Percentiles rank a stretch among this genome's conserved stretches.
These are phyloP conservation scores for Tauraco hartlaubi DNA, from an alignment of 2,797 vertebrate species.

Conservation along the genomic window DNA sequence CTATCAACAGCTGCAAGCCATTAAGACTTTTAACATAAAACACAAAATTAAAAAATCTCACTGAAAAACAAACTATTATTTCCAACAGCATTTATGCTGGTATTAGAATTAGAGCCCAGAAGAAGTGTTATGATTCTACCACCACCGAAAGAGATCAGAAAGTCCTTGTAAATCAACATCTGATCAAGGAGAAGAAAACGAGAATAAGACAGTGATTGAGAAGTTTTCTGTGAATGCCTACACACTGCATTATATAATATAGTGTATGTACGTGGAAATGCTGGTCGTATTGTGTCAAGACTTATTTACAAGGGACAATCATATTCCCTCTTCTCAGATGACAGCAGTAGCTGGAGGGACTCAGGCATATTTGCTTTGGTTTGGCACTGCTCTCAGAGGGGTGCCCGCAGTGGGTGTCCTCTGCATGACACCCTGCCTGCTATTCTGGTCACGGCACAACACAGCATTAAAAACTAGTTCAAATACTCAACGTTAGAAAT, in stretches of 20 bases:
- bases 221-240: background rate
- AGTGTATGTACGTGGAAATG: background rate
- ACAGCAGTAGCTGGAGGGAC: slow-evolving; percentile 61
- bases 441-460: slow-evolving; percentile 9
- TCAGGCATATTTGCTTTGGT: slow-evolving; percentile 12
- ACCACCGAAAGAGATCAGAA: background rate
- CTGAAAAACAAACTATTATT: background rate
- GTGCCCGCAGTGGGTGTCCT: slow-evolving; percentile 36
- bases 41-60: background rate
- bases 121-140: background rate
- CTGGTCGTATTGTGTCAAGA: slow-evolving; percentile 55
- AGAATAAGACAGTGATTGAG: background rate
- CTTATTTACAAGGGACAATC: slow-evolving; percentile 17
- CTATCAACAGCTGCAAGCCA: slow-evolving; percentile 14
- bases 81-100: background rate
- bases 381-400: slow-evolving; percentile 32
- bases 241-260: background rate
- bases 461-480: slow-evolving; percentile 20
- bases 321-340: background rate
- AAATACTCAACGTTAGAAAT: background rate
- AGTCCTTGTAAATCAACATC: background rate
- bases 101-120: background rate
- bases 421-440: slow-evolving; percentile 35
- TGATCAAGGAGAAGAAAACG: background rate
- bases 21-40: background rate